Evolutionary conservation across 2,113 vertebrate genomes (phyloP), one percentile per base, ranked within the genome.

Genomic region (Bubo blakistoni): DNA sequence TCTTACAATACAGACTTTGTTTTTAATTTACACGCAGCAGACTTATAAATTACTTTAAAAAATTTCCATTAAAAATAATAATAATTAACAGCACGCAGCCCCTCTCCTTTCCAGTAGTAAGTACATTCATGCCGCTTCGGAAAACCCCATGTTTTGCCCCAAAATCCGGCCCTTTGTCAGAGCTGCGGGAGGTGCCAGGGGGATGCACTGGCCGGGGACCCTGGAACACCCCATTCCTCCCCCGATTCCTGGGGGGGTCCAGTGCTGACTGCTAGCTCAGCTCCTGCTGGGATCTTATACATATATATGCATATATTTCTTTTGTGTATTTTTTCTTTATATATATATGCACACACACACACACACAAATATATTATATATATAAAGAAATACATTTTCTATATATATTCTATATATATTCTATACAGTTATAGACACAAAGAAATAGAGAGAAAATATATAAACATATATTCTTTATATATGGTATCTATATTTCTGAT

Each of bases 41-140:
- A 98, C 95, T 98, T 98, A 99, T 99, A 98, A 99, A 98, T 99
- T 98, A 99, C 97, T 97, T 98, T 95, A 97, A 97, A 97, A 97
- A 92, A 93, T 25, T 42, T 91, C 90, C 94, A 97, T 97, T 95
- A 97, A 97, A 96, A 97, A 97, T 98, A 98, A 97, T 70, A 54
- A 83, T 69, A 94, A 94, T 90, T 69, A 96, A 90, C 82, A 91
- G 91, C 97, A 94, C 92, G 73, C 88, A 95, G 95, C 92, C 95
- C 73, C 93, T 74, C 96, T 95, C 90, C 90, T 96, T 98, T 98
- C 98, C 98, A 98, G 98, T 98, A 98, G 98, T 98, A 94, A 97
- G 94, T 98, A 98, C 98, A 98, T 98, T 98, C 98, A 98, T 91
- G 96, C 97, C 32, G 77, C 58, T 55, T 40, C 1, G 1, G 22